Evolutionary conservation across 2,797 vertebrate species (phyloP).

Genomic region (Takifugu rubripes): DNA sequence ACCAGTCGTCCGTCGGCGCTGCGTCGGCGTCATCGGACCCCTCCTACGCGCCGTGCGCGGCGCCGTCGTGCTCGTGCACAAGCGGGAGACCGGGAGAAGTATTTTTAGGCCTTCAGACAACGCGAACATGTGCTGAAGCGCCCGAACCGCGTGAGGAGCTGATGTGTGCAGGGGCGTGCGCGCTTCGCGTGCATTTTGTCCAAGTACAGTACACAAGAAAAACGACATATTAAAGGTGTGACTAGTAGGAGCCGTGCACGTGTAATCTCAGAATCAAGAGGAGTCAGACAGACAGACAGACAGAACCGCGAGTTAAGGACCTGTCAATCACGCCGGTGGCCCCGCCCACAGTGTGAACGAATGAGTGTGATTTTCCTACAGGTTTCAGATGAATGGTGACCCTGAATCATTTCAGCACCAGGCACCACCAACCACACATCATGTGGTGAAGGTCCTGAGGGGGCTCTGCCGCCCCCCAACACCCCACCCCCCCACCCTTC

Average conservation of each 20-base stretch:
- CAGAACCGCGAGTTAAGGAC: neutral
- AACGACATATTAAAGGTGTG: conserved; percentile 25
- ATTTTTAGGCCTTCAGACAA: conserved; percentile 26
- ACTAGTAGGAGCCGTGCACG: conserved; percentile 40
- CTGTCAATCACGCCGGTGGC: conserved; percentile 1
- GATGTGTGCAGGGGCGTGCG: conserved; percentile 15
- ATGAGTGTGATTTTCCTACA: conserved; percentile 21
- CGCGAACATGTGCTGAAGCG: conserved; percentile 4
- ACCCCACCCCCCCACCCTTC: conserved; percentile 14
- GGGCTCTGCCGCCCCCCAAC: conserved; percentile 39
- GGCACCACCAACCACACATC: conserved; percentile 19
- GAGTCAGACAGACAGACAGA: neutral
- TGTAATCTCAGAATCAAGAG: conserved; percentile 15
- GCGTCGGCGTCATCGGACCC: conserved; percentile 27
- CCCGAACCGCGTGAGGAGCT: neutral
- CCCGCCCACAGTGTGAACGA: conserved; percentile 46
- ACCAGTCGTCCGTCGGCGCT: conserved; percentile 27
- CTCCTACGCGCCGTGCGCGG: conserved; percentile 32
- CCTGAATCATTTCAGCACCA: conserved; percentile 14
- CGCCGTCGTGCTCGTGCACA: conserved; percentile 16
- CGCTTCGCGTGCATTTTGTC: too few relatives aligned
- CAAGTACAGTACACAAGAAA: too few relatives aligned
- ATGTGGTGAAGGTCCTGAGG: conserved; percentile 11
- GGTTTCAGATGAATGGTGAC: neutral
- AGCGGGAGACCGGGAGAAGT: conserved; percentile 14